These are phyloP conservation scores for Numida meleagris DNA, from an alignment of 2,113 vertebrate genomes.

Conservation along the genomic window DNA sequence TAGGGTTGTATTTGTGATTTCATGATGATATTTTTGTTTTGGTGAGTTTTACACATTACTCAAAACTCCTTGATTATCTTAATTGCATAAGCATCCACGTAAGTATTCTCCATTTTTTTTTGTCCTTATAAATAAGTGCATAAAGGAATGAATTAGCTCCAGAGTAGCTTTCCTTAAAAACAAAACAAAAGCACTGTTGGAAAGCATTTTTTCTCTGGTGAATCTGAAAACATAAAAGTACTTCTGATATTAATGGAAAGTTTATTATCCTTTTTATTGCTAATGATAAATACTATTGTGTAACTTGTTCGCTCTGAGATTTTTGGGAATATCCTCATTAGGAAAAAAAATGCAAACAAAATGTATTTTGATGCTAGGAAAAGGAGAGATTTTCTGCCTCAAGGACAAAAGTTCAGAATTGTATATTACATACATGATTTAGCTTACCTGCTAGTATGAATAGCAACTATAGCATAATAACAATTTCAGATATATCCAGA, in stretches of 20 bases:
- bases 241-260: not conserved
- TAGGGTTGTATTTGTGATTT: not conserved
- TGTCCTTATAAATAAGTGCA: not conserved
- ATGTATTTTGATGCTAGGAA: not conserved
- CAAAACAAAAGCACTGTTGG: not conserved
- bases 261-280: not conserved
- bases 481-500: not conserved
- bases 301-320: not conserved
- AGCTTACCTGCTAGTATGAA: not conserved
- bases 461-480: not conserved
- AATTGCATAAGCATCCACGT: not conserved
- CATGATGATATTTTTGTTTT: not conserved
- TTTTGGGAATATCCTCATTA: not conserved
- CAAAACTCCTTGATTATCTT: not conserved
- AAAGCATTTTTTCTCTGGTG: not conserved
- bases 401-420: not conserved
- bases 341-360: not conserved
- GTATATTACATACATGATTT: not conserved
- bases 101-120: not conserved
- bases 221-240: not conserved
- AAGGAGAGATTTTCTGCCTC: not conserved
- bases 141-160: not conserved
- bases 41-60: not conserved
- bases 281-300: not conserved
- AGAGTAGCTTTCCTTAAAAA: not conserved